A percentile compares a stretch with the other conserved stretches of the same genome.
Conservation (phyloP, 2,888 invertebrate species). For the Aleiodes leptofemur region DNA sequence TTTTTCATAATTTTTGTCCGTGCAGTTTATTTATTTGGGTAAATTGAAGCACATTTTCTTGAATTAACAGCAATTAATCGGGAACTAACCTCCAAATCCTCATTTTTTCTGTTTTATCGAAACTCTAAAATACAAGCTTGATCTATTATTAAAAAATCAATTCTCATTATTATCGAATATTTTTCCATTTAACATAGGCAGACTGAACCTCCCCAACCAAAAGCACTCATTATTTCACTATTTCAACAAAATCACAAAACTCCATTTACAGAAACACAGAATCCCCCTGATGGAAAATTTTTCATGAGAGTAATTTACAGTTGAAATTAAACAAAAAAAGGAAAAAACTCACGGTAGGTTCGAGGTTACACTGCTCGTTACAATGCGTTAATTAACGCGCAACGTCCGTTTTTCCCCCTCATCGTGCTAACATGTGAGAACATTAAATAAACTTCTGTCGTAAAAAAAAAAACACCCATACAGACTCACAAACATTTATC, state of each 20-base stretch:
- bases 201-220: not conserved
- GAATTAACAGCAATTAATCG: no score
- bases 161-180: no score
- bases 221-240: not conserved
- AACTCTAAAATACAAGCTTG: no score
- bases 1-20: no score
- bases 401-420: constrained; percentile 41
- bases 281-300: not conserved
- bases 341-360: constrained; percentile 37
- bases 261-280: not conserved
- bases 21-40: no score
- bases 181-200: no score
- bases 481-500: not conserved
- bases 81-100: no score
- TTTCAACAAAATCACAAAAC: constrained; percentile 1
- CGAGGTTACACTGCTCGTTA: constrained; percentile 47
- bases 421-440: constrained; percentile 14
- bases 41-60: no score
- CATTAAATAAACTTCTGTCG: constrained; percentile 24
- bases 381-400: constrained; percentile 49
- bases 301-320: not conserved
- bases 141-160: no score
- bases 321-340: not conserved
- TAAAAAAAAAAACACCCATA: constrained; percentile 1
- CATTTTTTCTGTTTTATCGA: no score